Conservation (phyloP, 2,888 invertebrate genomes). For the Lysandra coridon region DNA sequence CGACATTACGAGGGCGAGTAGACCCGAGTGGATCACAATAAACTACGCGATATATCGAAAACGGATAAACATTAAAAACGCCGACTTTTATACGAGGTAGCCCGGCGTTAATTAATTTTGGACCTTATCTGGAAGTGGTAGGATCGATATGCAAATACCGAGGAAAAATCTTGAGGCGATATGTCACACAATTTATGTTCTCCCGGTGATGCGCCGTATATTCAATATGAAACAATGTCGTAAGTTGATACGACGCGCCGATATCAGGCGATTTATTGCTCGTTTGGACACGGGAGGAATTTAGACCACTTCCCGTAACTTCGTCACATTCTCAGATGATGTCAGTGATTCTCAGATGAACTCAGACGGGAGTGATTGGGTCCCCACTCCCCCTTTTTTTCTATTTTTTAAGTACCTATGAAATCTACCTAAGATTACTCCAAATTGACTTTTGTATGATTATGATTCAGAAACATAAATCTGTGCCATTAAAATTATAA, state of each 20-base stretch:
- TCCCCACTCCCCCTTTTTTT: neutral
- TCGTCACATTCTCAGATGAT: neutral
- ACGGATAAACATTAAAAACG: slow-evolving; percentile 65
- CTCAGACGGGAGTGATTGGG: neutral
- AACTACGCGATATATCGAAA: slow-evolving; percentile 1
- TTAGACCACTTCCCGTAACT: neutral
- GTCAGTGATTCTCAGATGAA: neutral
- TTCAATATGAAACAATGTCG: slow-evolving; percentile 74
- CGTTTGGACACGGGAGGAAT: slow-evolving; percentile 35
- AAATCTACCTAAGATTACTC: neutral
- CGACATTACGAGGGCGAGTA: neutral
- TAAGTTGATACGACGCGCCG: slow-evolving; percentile 71
- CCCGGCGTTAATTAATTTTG: slow-evolving; percentile 47
- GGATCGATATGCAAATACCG: slow-evolving; percentile 41
- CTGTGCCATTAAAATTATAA: too few relatives aligned
- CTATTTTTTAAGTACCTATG: neutral
- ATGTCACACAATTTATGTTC: slow-evolving; percentile 76
- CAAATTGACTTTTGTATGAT: too few relatives aligned
- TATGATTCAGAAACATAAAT: too few relatives aligned
- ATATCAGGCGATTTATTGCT: slow-evolving; percentile 68
- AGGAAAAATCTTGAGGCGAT: slow-evolving; percentile 56
- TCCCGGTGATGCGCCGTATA: slow-evolving; percentile 60
- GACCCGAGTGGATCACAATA: slow-evolving; percentile 23
- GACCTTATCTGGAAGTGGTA: slow-evolving; percentile 49
- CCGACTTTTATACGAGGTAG: slow-evolving; percentile 69